A percentile compares a stretch with the other conserved stretches of the same genome.
Conservation (phyloP, 2,888 invertebrate species). For the Cepaea hortensis region DNA sequence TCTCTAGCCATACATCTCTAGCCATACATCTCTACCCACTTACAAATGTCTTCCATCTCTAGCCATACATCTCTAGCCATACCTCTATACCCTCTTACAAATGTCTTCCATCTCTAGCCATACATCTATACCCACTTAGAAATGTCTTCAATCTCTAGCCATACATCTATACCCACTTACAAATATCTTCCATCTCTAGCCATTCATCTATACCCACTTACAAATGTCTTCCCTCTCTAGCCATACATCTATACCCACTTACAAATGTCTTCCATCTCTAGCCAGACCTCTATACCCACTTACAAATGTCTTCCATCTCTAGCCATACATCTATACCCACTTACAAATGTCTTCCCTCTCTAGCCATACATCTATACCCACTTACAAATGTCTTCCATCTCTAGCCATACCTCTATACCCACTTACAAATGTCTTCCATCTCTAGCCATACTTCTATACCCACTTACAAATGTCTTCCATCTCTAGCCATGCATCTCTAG, state of each 20-base stretch:
- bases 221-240: background rate
- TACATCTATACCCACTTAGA: too few species aligned
- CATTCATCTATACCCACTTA: background rate
- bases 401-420: background rate
- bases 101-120: too few species aligned
- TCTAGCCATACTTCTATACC: background rate
- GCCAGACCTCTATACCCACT: background rate
- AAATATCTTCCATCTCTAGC: background rate
- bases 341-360: background rate
- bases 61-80: too few species aligned
- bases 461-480: background rate
- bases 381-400: background rate
- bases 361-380: background rate
- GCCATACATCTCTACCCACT: background rate
- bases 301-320: background rate
- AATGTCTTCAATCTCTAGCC: background rate
- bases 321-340: background rate
- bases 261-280: background rate
- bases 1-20: background rate
- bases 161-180: background rate
- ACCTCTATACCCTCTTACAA: too few species aligned
- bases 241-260: background rate
- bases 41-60: too few species aligned
- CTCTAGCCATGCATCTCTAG: background rate
- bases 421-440: background rate